Evolutionary conservation across 2,888 invertebrate species (phyloP), one percentile per base, ranked within the genome.

Genomic region (Zygogramma bicolorata): DNA sequence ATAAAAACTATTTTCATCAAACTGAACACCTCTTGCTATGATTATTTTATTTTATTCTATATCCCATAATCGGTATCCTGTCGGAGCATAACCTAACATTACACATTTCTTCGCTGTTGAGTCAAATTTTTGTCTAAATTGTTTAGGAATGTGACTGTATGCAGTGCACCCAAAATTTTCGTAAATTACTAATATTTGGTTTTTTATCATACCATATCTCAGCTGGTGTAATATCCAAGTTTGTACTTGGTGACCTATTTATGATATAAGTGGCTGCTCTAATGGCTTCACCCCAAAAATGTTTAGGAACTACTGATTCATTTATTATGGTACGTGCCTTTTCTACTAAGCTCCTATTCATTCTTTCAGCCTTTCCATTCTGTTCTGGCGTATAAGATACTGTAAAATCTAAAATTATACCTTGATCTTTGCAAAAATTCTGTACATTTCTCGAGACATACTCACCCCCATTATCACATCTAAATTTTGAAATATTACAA

Each of bases 21-120:
- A 78, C 67, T 15, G 70, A 20, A 80, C 77, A 69, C 78, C 75
- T 75, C 77, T 70, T 42, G 76, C 74, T 18, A 27, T 31, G 7
- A 75, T 46, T 18, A 79, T 74, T 77, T 75, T 22, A 34, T 80
- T 67, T 60, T 60, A 71, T 46, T 75, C 59, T 20, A 46, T 63
- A 75, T 78, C 57, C 76, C 76, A 81, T 61, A 80, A 42, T 65
- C 78, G 61, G 25, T 79, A 82, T n/a, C 79, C 81, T 22, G 38
- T 65, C 58, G 68, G 63, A 61, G 40, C 62, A 68, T 81, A 82
- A 53, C 80, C 81, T 15, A 81, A 71, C 79, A 80, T 76, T 58
- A 76, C 74, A 18, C 65, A 60, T 18, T 66, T 66, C 8, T 58
- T 8, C 7, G 58, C 27, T 53, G 15, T 65, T 18, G 15, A 8